These are phyloP conservation scores for Pristionchus fissidentatus DNA, from an alignment of 2,888 invertebrate species.

Conservation along the genomic window DNA sequence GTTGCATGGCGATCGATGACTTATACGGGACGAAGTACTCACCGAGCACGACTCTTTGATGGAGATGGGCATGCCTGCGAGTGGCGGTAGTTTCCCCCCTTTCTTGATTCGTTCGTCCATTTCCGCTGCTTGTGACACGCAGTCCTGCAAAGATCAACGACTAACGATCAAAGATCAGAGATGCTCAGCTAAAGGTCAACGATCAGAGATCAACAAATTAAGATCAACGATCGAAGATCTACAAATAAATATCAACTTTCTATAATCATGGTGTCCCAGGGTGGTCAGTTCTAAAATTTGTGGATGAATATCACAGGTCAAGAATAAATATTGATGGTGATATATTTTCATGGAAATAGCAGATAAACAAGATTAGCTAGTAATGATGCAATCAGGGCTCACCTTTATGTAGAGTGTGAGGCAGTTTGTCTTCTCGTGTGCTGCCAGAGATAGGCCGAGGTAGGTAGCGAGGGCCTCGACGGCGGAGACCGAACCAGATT, in stretches of 20 bases:
- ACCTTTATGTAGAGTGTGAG: constrained; percentile 64
- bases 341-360: not conserved
- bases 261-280: not conserved
- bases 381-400: too few species aligned
- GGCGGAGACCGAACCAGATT: constrained; percentile 56
- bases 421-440: constrained; percentile 68
- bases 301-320: too few species aligned
- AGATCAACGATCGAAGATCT: too few species aligned
- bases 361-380: too few species aligned
- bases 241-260: not conserved
- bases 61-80: constrained; percentile 72
- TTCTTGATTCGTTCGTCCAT: constrained; percentile 54
- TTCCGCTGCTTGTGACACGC: constrained; percentile 63
- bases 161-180: too few species aligned
- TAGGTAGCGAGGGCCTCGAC: constrained; percentile 63
- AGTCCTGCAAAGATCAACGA: constrained; percentile 59
- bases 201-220: too few species aligned
- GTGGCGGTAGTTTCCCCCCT: constrained; percentile 60
- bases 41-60: constrained; percentile 69
- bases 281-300: not conserved
- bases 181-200: too few species aligned
- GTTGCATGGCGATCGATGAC: not conserved
- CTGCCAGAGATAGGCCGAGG: constrained; percentile 59
- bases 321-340: not conserved
- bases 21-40: not conserved